Base-by-base conservation (phyloP, 2,113 vertebrate genomes). In the Ammodytes dubius region DNA sequence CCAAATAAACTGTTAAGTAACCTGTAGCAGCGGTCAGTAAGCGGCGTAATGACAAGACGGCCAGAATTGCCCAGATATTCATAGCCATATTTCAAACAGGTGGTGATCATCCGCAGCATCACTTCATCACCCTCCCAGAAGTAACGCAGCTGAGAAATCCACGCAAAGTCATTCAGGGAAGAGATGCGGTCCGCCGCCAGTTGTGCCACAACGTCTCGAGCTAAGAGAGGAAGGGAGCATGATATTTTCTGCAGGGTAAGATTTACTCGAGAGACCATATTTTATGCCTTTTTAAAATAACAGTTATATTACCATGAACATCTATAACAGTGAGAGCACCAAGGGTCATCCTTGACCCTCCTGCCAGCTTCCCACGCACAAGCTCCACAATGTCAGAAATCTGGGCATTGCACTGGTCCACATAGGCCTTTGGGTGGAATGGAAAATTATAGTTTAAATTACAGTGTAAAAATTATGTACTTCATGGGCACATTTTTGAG, bases 21-120 rank as follows among this genome's bases (percentile, higher is more conserved):
- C 97, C 97, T 97, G 27, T 99, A 98, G 90, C 98, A 99, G 79
- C 97, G 93, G 90, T 98, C 97, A 1, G 98, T 99, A 43, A 98
- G 96, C 0, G 96, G 98, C 0, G 98, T 99, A 86, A 99, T 99
- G 87, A 99, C 97, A 80, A 99, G 95, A 5, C 97, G 95, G 0
- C 90, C 87, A 0, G 96, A 98, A 92, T 97, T 99, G 3, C 98
- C 98, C 87, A 99, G 92, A 77, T 99, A 99, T 77, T 99, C 97
- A 9, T 99, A 99, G 43, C 97, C 97, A 13, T 99, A 99, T 59
- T 91, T 96, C 69, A 94, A 89, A 74, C 94, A 95, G 1, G 97
- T 98, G 3, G 96, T 98, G 89, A 99, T 98, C 96, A 99, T 99
- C 74, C 94, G 79, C 43, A 99, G 93, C 6, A 94, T 88, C 13